A percentile compares a stretch with the other conserved stretches of the same genome.
These are phyloP conservation scores for Mallotus villosus DNA, from an alignment of 2,797 vertebrate genomes.

Conservation along the genomic window DNA sequence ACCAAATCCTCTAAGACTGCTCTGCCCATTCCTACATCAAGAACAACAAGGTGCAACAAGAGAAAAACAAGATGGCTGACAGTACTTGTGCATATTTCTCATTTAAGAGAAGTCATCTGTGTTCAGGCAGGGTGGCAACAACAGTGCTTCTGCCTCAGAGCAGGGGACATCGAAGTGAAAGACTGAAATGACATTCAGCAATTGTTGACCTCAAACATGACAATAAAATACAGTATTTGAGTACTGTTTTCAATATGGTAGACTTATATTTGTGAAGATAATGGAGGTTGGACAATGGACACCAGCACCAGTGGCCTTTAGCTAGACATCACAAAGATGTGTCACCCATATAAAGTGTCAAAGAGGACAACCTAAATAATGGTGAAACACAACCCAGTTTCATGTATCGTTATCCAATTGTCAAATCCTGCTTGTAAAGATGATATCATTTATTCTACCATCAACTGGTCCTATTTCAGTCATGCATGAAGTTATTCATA, in stretches of 20 bases:
- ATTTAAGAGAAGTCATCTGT: constrained; percentile 27
- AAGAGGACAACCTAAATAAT: neutral
- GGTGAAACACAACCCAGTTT: no score
- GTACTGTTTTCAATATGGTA: constrained; percentile 55
- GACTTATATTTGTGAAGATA: constrained; percentile 24
- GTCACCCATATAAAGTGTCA: neutral
- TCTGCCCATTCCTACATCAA: constrained; percentile 63
- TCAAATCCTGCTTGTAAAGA: neutral
- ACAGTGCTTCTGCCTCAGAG: constrained; percentile 42
- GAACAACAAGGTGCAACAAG: constrained; percentile 47
- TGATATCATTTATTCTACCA: neutral
- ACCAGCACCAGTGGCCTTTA: neutral
- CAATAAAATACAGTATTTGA: neutral
- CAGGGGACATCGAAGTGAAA: constrained; percentile 43
- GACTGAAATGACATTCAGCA: constrained; percentile 35
- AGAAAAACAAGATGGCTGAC: constrained; percentile 39
- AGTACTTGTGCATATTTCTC: constrained; percentile 45
- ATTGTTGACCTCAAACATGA: constrained; percentile 35
- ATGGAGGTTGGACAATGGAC: neutral
- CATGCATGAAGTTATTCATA: neutral
- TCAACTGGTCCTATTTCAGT: neutral
- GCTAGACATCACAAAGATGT: neutral
- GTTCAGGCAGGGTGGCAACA: constrained; percentile 41
- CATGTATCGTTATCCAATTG: no score
- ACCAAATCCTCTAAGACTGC: constrained; percentile 76